Percentiles rank a stretch among this genome's conserved stretches.
Evolutionary conservation across 2,113 vertebrate genomes (phyloP).

Genomic region (Rattus rattus): DNA sequence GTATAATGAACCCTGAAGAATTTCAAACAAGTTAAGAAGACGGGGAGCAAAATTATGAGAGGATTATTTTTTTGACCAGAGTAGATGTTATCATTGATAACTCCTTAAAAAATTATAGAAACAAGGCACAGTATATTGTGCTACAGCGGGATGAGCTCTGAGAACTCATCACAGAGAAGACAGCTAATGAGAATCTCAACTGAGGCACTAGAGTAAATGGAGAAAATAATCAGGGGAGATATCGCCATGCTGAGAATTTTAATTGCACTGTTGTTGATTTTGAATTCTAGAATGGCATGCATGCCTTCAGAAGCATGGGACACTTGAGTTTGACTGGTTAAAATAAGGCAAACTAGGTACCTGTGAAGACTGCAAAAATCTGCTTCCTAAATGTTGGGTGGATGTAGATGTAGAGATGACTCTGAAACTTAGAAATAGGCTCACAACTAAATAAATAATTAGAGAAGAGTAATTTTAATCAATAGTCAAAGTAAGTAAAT

Average conservation of each 20-base stretch:
- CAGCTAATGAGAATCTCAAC: background rate
- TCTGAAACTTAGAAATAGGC: background rate
- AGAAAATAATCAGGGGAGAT: background rate
- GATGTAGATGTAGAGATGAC: background rate
- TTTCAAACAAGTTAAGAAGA: background rate
- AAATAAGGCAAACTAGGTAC: background rate
- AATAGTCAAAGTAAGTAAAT: background rate
- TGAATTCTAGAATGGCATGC: background rate
- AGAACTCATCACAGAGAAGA: background rate
- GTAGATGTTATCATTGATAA: background rate
- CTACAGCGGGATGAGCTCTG: accelerated
- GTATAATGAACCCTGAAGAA: too few relatives aligned
- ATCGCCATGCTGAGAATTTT: background rate
- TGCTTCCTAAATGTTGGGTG: background rate
- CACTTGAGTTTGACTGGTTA: background rate
- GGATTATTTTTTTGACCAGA: background rate
- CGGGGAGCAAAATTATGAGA: background rate
- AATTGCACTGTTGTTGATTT: background rate
- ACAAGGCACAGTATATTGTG: background rate
- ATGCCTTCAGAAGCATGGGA: background rate
- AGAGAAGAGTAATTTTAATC: background rate
- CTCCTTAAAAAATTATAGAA: background rate
- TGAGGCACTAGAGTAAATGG: background rate
- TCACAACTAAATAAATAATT: background rate
- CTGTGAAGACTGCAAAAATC: background rate